A percentile compares a stretch with the other conserved stretches of the same genome.
These are phyloP conservation scores for Podarcis siculus DNA, from an alignment of 2,797 vertebrate species.

Conservation along the genomic window DNA sequence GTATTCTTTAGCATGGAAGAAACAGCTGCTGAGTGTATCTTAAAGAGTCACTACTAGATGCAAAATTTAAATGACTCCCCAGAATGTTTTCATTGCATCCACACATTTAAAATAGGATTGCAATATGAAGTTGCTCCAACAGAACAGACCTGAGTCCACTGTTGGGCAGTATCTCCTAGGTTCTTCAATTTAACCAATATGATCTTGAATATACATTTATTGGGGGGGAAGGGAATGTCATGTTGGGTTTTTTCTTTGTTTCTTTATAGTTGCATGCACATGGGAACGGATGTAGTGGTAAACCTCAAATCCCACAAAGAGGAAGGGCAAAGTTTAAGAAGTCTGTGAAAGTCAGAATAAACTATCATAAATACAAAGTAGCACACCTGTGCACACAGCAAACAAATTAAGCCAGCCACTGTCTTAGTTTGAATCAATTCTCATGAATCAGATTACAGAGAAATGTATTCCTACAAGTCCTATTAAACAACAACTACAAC, in stretches of 20 bases:
- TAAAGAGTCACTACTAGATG: background rate
- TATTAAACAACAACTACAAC: background rate
- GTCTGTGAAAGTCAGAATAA: background rate
- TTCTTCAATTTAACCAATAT: background rate
- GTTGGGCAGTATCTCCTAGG: background rate
- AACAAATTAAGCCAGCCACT: background rate
- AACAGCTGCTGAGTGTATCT: background rate
- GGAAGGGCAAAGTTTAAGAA: constrained; percentile 11
- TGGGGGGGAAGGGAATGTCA: background rate
- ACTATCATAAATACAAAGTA: background rate
- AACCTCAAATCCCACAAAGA: background rate
- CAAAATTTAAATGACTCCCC: background rate
- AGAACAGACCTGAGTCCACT: background rate
- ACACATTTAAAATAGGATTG: background rate
- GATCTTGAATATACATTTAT: background rate
- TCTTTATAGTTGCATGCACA: background rate
- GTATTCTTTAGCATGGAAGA: background rate
- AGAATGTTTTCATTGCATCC: background rate
- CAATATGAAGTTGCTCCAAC: background rate
- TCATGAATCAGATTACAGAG: background rate
- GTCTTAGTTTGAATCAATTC: background rate
- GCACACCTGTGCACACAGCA: constrained; percentile 7
- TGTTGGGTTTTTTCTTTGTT: background rate
- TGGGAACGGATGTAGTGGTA: background rate
- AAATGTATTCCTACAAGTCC: background rate